Base-by-base conservation (phyloP, 2,113 vertebrate genomes). In the Pluvialis apricaria region DNA sequence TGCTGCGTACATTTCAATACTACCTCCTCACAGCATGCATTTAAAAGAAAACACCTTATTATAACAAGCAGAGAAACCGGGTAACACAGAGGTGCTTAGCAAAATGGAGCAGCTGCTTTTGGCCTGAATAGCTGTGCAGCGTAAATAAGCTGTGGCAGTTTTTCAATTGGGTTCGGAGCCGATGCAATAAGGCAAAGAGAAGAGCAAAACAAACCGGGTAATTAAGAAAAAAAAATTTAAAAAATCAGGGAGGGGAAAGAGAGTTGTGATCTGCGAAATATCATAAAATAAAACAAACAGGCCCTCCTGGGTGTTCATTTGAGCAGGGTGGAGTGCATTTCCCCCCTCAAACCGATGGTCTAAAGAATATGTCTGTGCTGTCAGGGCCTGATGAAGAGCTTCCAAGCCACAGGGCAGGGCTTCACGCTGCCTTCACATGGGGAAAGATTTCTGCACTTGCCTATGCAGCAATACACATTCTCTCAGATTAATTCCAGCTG, bases 401-500 rank as follows among this genome's bases (percentile, higher is more conserved):
- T 97, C 97, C 95, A 97, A 98, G 94, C 96, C 97, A 98, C 95
- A 98, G 95, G 96, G 98, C 92, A 97, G 91, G 95, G 96, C 96
- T 98, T 97, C 95, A 93, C 28, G 78, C 95, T 93, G 95, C 94
- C 96, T 98, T 96, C 89, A 92, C n/a, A 83, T 9, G 1, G 88
- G 95, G 96, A 90, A 82, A 93, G 94, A 96, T 96, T 94, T 97
- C 95, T 88, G 86, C 6, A n/a, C 89, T 96, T 94, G 96, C 90
- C 96, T 93, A 21, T 94, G 94, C 95, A 96, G 96, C 84, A 51
- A 21, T 89, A 85, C 87, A 86, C 76, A 68, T 95, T 96, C 95
- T 17, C 92, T 78, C 57, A 28, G 49, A 98, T 98, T 96, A 97
- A 97, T 98, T 98, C 97, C 97, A 98, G 97, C 97, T 98, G 97